Base-by-base conservation (phyloP, 1,140 invertebrate genomes). In the Microplitis mediator region DNA sequence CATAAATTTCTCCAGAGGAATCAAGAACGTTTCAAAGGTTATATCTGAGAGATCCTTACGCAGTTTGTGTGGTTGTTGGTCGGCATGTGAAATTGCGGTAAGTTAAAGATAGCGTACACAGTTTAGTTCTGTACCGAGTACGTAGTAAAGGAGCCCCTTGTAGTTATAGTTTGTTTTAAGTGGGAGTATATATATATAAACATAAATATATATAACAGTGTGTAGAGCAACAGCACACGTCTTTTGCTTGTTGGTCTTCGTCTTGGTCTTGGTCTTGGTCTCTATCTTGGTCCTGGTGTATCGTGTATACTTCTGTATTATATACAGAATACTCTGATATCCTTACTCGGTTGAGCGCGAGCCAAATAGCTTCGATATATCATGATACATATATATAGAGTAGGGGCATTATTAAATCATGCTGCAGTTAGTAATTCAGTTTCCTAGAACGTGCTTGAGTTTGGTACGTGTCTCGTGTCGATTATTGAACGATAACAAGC, bases 371-470 rank as follows among this genome's bases (percentile, higher is more conserved):
- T 51, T 6, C 75, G 76, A 79, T 81, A 81, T 80, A 81, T 83
- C 79, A 80, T 45, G 39, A 45, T 11, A 9, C 39, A 45, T 45
- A 45, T 45, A 8, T 76, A 68, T 71, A 45, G 74, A 64, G 58
- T 69, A 45, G 56, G 62, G 72, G 73, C 76, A 80, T 82, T 81
- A 83, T 83, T 82, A 82, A 83, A 83, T 83, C 80, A 83, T 80
- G 74, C 77, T 75, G 77, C 77, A 79, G 79, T 81, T 77, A 80
- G 82, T 80, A 83, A 83, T 82, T 82, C 81, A 81, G 80, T 82
- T 83, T 82, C 77, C 77, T 73, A 77, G 73, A 75, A 79, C 80
- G 78, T 81, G 75, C 77, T 73, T 74, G 76, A 71, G 70, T 71
- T 54, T 73, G 71, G 73, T 82, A 81, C 79, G 80, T 81, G 80